phyloP scores from a whole-genome alignment of 2,888 invertebrate genomes.

The Mayetiola destructor region DNA sequence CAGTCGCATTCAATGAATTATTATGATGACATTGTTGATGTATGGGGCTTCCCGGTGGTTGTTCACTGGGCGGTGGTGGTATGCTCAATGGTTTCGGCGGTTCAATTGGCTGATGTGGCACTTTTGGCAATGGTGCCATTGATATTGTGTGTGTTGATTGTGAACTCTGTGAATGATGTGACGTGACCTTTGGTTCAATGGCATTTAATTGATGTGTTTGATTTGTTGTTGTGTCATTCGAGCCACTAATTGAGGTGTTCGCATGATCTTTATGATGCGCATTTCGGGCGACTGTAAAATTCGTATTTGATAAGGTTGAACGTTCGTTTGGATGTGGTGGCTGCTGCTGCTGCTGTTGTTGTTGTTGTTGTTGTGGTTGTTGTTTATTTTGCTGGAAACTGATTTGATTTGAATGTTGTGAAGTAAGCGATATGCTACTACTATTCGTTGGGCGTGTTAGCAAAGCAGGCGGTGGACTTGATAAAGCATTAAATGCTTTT shows the following conservation, averaged over 20 bases:
- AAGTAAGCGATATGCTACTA: neutral
- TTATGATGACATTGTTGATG: too few relatives aligned
- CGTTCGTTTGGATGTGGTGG: slow-evolving; percentile 20
- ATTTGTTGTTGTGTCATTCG: too few relatives aligned
- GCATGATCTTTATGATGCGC: slow-evolving; percentile 19
- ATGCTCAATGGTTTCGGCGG: slow-evolving; percentile 19
- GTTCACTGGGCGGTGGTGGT: slow-evolving; percentile 28
- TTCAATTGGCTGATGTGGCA: slow-evolving; percentile 16
- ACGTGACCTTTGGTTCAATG: neutral
- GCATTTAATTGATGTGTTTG: too few relatives aligned
- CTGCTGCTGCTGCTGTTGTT: slow-evolving; percentile 14
- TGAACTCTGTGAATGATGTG: neutral
- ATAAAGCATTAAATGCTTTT: slow-evolving; percentile 22
- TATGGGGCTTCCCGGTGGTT: slow-evolving; percentile 47
- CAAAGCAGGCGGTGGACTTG: slow-evolving; percentile 22
- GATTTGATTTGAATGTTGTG: neutral
- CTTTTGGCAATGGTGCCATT: neutral
- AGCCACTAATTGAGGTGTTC: too few relatives aligned
- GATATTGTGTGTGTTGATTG: neutral
- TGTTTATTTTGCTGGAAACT: neutral
- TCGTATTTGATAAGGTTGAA: too few relatives aligned
- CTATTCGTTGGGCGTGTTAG: slow-evolving; percentile 18
- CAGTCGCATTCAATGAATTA: too few relatives aligned
- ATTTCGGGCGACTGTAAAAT: too few relatives aligned
- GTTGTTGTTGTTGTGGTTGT: slow-evolving; percentile 14